phyloP scores from a whole-genome alignment of 1,140 invertebrate genomes.

The Drosophila albomicans region DNA sequence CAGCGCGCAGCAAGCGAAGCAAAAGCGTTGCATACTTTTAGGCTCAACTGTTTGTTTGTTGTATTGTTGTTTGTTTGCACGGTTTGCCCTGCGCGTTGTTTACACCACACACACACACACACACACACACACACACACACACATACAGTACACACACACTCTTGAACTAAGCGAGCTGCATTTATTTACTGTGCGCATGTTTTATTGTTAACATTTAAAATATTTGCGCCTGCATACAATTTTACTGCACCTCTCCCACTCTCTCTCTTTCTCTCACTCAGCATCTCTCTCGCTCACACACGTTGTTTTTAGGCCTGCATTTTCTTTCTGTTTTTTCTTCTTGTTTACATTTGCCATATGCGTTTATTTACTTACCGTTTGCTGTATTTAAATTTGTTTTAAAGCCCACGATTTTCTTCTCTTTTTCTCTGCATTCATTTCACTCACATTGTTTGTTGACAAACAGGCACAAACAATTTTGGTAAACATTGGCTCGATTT shows the following conservation, averaged over 20 bases:
- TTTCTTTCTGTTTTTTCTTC: not conserved
- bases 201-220: conserved; percentile 81
- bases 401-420: conserved; percentile 28
- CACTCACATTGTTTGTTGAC: conserved; percentile 27
- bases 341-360: conserved; percentile 29
- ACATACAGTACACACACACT: conserved; percentile 12
- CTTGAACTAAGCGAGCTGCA: conserved; percentile 29
- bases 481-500: conserved; percentile 32
- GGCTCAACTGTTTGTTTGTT: conserved; percentile 49
- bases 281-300: too few relatives aligned
- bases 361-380: conserved; percentile 44
- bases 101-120: conserved; percentile 39
- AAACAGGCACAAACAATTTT: conserved; percentile 26
- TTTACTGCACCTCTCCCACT: conserved; percentile 21
- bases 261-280: not conserved
- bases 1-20: conserved; percentile 33
- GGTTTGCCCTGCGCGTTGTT: conserved; percentile 44
- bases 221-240: conserved; percentile 76
- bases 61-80: conserved; percentile 36
- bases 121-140: conserved; percentile 6
- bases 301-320: conserved; percentile 1
- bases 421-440: conserved; percentile 8
- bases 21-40: conserved; percentile 74
- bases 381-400: conserved; percentile 35
- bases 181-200: conserved; percentile 76